Conservation (phyloP, 2,888 invertebrate species). For the Eupithecia vulgata region DNA sequence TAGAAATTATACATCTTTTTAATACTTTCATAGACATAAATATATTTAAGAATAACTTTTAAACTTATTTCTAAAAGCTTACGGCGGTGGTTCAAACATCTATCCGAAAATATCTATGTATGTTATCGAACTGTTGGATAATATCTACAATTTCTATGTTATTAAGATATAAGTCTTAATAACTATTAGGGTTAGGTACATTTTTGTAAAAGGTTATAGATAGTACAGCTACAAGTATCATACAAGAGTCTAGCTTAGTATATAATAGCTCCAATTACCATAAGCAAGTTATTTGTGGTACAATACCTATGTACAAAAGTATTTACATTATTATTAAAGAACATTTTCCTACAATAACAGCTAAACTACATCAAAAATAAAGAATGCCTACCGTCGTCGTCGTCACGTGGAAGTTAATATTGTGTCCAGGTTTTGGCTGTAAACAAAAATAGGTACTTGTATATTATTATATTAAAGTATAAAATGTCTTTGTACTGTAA, state of each 20-base stretch:
- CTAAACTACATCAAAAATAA: slow-evolving; percentile 44
- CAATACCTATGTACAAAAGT: slow-evolving; percentile 74
- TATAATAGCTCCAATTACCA: slow-evolving; percentile 60
- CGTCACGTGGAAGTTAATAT: slow-evolving; percentile 79
- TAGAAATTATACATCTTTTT: slow-evolving; percentile 6
- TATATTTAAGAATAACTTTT: not conserved
- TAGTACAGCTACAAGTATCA: slow-evolving; percentile 23
- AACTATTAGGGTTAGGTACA: slow-evolving; percentile 14
- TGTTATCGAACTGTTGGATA: slow-evolving; percentile 57
- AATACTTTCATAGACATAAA: slow-evolving; percentile 11
- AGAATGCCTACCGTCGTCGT: slow-evolving; percentile 65
- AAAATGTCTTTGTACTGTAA: not conserved
- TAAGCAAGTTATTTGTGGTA: slow-evolving; percentile 63
- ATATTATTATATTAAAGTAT: not conserved
- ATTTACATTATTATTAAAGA: slow-evolving; percentile 62
- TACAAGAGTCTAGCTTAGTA: slow-evolving; percentile 35
- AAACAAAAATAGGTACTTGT: slow-evolving; percentile 49
- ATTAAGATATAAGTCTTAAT: slow-evolving; percentile 15
- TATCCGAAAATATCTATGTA: slow-evolving; percentile 77
- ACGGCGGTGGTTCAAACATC: slow-evolving; percentile 61
- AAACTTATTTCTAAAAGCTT: slow-evolving; percentile 29
- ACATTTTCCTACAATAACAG: slow-evolving; percentile 57
- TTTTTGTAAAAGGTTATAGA: slow-evolving; percentile 12
- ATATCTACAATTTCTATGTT: slow-evolving; percentile 5
- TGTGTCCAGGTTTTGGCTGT: slow-evolving; percentile 95